Evolutionary conservation across 2,888 invertebrate species (phyloP), one percentile per base, ranked within the genome.

Genomic region (Pachliopta kotzebuea): DNA sequence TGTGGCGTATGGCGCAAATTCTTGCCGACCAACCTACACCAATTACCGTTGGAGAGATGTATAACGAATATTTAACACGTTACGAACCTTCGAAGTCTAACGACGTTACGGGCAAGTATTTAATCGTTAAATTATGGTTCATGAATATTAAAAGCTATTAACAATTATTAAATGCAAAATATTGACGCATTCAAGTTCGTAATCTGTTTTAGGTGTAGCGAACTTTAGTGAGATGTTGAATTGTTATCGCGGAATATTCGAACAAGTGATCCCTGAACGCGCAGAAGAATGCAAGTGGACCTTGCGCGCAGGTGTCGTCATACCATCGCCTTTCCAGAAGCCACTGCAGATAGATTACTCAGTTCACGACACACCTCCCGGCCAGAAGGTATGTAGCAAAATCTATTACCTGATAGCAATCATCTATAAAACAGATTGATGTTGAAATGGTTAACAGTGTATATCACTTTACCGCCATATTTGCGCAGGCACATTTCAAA

Each of bases 291-390:
- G 58, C 45, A 29, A 57, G 20, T 86, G 84, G 86, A 14, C 76
- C 29, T 72, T 90, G 67, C 68, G 76, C 70, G 67, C 68, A 14
- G 89, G 86, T 23, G 80, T 88, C 49, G 63, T 67, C 2, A 73
- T 83, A 65, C 81, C 86, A 42, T 78, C 78, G 53, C 72, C 67
- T 52, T 68, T 52, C 26, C 71, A 20, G 58, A 42, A 68, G 29
- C 59, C 67, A 4, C 53, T 64, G n/a, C 55, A 63, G 37, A 84
- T 84, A 62, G 91, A 91, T 74, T 88, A 90, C 78, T 87, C 90
- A 23, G 71, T 88, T 52, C 81, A 87, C 71, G 91, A 89, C 70
- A 92, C 92, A 1, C 92, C 92, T 53, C 92, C 92, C 23, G 92
- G 92, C 55, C 91, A 92, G 72, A 91, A 91, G 88, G 92, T 89